Evolutionary conservation across 2,797 vertebrate species (phyloP).

Genomic region (Crypturellus tataupa): DNA sequence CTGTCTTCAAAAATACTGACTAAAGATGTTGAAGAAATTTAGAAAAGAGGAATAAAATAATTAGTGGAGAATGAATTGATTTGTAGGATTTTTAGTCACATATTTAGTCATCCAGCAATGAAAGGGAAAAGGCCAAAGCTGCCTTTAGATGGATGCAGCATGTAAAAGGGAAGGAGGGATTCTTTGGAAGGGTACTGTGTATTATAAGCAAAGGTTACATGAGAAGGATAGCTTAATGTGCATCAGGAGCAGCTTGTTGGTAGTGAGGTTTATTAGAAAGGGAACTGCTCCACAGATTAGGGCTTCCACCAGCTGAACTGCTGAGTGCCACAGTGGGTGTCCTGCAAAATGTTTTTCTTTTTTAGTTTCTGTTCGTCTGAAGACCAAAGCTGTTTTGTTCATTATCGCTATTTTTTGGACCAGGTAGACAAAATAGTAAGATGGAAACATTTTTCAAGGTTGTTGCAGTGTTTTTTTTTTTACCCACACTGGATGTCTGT

Average conservation of each 20-base stretch:
- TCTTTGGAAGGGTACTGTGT: not conserved
- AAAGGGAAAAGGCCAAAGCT: not conserved
- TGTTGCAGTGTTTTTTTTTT: not conserved
- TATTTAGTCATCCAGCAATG: not conserved
- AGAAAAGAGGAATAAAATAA: not conserved
- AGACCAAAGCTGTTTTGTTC: not conserved
- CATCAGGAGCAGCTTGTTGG: not conserved
- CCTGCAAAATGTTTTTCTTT: not conserved
- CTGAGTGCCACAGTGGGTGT: not conserved
- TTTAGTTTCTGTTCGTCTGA: not conserved
- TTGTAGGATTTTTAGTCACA: not conserved
- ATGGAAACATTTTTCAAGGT: conserved; percentile 26
- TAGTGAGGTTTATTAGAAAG: conserved; percentile 8
- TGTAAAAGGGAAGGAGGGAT: not conserved
- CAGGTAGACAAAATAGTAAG: conserved; percentile 23
- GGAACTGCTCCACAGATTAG: not conserved
- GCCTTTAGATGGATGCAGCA: not conserved
- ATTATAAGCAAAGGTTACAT: not conserved
- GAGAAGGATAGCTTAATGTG: not conserved
- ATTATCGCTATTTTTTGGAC: not conserved
- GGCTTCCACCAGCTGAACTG: not conserved
- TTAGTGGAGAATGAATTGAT: not conserved
- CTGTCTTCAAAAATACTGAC: not conserved
- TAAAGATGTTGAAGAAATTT: not conserved
- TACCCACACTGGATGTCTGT: not conserved